phyloP scores from a whole-genome alignment of 2,888 invertebrate genomes.

The Metacarcinus magister region DNA sequence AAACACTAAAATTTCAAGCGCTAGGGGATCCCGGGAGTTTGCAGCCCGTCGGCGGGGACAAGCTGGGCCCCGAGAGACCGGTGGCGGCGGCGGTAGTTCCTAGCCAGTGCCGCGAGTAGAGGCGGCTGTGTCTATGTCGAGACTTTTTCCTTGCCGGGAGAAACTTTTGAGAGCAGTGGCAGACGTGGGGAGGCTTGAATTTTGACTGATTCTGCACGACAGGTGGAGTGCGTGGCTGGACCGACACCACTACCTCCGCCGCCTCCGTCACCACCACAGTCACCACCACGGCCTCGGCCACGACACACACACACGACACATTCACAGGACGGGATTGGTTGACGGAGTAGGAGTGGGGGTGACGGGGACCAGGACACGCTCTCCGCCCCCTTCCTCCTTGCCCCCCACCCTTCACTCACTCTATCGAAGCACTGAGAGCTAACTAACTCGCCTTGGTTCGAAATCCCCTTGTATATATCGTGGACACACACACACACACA shows the following conservation, averaged over 20 bases:
- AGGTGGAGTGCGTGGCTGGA: not conserved
- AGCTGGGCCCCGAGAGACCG: slow-evolving; percentile 51
- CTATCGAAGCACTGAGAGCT: slow-evolving; percentile 78
- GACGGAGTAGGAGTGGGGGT: slow-evolving; percentile 72
- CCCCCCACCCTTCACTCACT: slow-evolving; percentile 72
- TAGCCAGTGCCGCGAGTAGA: slow-evolving; percentile 20
- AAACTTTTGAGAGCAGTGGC: slow-evolving; percentile 21
- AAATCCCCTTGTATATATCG: slow-evolving; percentile 75
- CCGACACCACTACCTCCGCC: slow-evolving; percentile 55
- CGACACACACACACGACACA: slow-evolving; percentile 71
- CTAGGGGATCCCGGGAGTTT: slow-evolving; percentile 60
- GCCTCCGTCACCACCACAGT: slow-evolving; percentile 60
- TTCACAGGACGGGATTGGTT: slow-evolving; percentile 72
- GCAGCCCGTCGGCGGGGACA: slow-evolving; percentile 59
- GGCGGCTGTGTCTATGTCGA: slow-evolving; percentile 51
- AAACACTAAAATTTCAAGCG: slow-evolving; percentile 63
- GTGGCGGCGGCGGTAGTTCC: slow-evolving; percentile 58
- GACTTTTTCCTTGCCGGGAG: slow-evolving; percentile 50
- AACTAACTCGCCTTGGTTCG: slow-evolving; percentile 79
- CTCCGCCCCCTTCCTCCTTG: slow-evolving; percentile 64
- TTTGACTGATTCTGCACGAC: not conserved
- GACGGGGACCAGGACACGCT: slow-evolving; percentile 60
- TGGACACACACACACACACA: slow-evolving; percentile 72
- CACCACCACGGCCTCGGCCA: slow-evolving; percentile 55
- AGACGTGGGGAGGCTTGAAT: not conserved